A percentile compares a stretch with the other conserved stretches of the same genome.
phyloP scores from a whole-genome alignment of 2,888 invertebrate species.

The Acrobasis consociella region DNA sequence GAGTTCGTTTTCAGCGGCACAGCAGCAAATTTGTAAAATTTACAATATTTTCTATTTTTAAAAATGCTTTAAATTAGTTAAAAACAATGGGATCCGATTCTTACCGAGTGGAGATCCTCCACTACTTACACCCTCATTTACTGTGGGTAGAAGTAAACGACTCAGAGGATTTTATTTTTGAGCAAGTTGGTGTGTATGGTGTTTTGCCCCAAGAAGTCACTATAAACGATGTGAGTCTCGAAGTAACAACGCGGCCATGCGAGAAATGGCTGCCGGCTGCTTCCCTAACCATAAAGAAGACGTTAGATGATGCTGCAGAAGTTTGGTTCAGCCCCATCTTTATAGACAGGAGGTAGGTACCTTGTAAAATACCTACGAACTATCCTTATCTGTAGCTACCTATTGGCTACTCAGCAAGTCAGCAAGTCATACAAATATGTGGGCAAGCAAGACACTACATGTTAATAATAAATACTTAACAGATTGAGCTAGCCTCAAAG shows the following conservation, averaged over 20 bases:
- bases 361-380: background rate
- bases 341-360: constrained; percentile 56
- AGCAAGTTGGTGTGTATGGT: constrained; percentile 67
- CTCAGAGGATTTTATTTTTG: constrained; percentile 45
- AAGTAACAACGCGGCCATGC: constrained; percentile 38
- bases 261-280: constrained; percentile 57
- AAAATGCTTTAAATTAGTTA: constrained; percentile 18
- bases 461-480: too few relatives aligned
- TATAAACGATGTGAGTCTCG: constrained; percentile 36
- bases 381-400: background rate
- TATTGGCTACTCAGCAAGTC: too few relatives aligned
- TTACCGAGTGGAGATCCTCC: constrained; percentile 59
- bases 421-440: too few relatives aligned
- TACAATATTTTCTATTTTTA: background rate
- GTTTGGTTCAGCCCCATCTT: constrained; percentile 55
- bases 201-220: constrained; percentile 52
- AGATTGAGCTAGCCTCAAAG: too few relatives aligned
- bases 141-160: constrained; percentile 56
- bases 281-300: constrained; percentile 41
- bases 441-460: too few relatives aligned
- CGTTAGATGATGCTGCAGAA: constrained; percentile 41
- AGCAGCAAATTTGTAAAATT: background rate
- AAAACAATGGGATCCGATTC: constrained; percentile 46
- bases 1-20: background rate
- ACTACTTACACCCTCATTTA: constrained; percentile 60